Evolutionary conservation across 2,888 invertebrate genomes (phyloP), one percentile per base, ranked within the genome.

Genomic region (Beris morrisii): DNA sequence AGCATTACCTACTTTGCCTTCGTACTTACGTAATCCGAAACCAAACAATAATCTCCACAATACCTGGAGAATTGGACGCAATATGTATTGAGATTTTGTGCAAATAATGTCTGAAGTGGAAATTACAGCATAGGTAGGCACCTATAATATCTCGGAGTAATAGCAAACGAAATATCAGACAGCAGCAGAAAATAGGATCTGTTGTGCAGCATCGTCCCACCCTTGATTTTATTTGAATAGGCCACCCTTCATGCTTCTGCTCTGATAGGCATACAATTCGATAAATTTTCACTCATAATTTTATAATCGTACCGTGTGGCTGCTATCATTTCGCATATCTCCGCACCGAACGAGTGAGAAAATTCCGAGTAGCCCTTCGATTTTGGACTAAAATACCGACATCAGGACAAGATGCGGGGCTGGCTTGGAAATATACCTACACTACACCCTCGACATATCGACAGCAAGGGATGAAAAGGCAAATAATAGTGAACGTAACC

Each of bases 51-150:
- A 7, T 38, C 38, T 38, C 9, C 7, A 3, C 7, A 38, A 7
- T 38, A 38, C 38, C 65, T 56, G 44, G 43, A 43, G 57, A 56
- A 65, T 43, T 46, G 7, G 55, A 15, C 22, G 52, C 44, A 48
- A 46, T 65, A 65, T 65, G 56, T 65, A 65, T 65, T 57, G 57
- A 65, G 56, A 65, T 57, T 65, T 48, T 65, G 65, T 46, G 30
- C 57, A 65, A 65, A 65, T 65, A 65, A 11, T 30, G 30, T 15
- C 3, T 13, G 15, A 64, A 53, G 4, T 38, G 57, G 48, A 5
- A 48, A 38, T 5, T 38, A 9, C 38, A 55, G 38, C 38, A 38
- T 9, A 5, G 38, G 7, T 38, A 7, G 38, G 38, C 38, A 38
- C 9, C 38, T 38, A 38, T 5, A 1, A 38, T 7, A 38, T 38